Evolutionary conservation across 2,113 vertebrate species (phyloP).

Genomic region (Dasypus novemcinctus): DNA sequence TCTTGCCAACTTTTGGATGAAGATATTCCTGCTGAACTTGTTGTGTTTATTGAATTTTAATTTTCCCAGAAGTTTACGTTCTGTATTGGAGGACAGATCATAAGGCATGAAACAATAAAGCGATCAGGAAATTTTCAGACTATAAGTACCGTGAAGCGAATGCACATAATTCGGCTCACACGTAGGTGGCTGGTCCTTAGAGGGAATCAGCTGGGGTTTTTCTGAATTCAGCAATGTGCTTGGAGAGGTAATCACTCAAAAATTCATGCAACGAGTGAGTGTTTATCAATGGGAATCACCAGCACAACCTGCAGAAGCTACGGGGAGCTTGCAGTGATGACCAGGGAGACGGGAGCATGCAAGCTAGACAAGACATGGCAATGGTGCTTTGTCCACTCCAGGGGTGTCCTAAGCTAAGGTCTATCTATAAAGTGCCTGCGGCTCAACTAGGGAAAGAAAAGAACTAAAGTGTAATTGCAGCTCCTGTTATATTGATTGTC

Average conservation of each 20-base stretch:
- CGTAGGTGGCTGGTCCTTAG: background rate
- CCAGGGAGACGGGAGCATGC: background rate
- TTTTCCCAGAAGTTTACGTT: background rate
- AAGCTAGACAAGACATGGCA: background rate
- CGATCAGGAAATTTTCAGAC: background rate
- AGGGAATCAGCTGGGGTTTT: background rate
- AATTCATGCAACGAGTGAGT: background rate
- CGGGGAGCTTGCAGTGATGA: background rate
- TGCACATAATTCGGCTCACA: too few species aligned
- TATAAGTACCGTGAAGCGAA: background rate
- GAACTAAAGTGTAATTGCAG: background rate
- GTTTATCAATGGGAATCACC: background rate
- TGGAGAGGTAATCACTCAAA: background rate
- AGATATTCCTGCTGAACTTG: background rate
- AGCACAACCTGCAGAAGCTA: background rate
- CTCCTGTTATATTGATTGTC: background rate
- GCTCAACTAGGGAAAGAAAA: background rate
- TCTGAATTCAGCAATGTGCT: background rate
- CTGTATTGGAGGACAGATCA: background rate
- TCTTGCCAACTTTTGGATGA: background rate
- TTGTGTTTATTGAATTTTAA: slow-evolving; percentile 20
- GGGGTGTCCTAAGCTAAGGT: background rate
- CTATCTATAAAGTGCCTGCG: background rate
- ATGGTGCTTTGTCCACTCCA: background rate
- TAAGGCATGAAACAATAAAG: background rate